Evolutionary conservation across 2,797 vertebrate genomes (phyloP).

Genomic region (Gymnoscopelus microlampas): DNA sequence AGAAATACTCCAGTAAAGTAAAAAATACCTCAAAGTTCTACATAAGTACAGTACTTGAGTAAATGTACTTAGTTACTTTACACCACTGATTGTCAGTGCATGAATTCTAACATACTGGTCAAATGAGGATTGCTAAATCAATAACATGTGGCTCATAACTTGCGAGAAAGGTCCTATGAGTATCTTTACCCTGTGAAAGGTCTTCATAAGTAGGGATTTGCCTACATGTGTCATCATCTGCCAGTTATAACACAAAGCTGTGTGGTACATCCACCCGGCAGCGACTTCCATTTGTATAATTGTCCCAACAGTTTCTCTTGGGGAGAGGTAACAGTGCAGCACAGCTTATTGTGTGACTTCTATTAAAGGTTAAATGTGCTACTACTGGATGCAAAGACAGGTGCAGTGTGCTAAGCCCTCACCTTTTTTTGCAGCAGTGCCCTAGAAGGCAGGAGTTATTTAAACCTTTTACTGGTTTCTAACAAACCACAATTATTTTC

Average conservation of each 20-base stretch:
- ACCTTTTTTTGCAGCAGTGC: slow-evolving; percentile 29
- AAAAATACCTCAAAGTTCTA: too few relatives aligned
- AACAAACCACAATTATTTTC: slow-evolving; percentile 54
- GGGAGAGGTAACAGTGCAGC: not conserved
- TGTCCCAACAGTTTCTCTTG: not conserved
- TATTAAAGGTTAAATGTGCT: slow-evolving; percentile 22
- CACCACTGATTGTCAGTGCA: too few relatives aligned
- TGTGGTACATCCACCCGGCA: not conserved
- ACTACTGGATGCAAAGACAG: slow-evolving; percentile 5
- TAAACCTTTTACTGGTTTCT: slow-evolving; percentile 43
- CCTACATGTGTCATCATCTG: not conserved
- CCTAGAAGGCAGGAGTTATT: slow-evolving; percentile 32
- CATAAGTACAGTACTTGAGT: too few relatives aligned
- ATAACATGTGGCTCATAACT: slow-evolving; percentile 15
- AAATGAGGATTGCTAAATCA: slow-evolving; percentile 18
- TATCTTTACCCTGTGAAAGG: too few relatives aligned
- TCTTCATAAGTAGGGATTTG: too few relatives aligned
- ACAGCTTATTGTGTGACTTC: not conserved
- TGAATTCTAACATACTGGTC: too few relatives aligned
- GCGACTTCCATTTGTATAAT: slow-evolving; percentile 5
- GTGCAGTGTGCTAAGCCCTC: slow-evolving; percentile 44
- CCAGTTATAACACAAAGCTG: not conserved
- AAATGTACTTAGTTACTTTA: too few relatives aligned
- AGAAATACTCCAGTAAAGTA: too few relatives aligned
- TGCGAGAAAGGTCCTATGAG: not conserved